These are phyloP conservation scores for Netelia melanura DNA, from an alignment of 2,888 invertebrate species.

Conservation along the genomic window DNA sequence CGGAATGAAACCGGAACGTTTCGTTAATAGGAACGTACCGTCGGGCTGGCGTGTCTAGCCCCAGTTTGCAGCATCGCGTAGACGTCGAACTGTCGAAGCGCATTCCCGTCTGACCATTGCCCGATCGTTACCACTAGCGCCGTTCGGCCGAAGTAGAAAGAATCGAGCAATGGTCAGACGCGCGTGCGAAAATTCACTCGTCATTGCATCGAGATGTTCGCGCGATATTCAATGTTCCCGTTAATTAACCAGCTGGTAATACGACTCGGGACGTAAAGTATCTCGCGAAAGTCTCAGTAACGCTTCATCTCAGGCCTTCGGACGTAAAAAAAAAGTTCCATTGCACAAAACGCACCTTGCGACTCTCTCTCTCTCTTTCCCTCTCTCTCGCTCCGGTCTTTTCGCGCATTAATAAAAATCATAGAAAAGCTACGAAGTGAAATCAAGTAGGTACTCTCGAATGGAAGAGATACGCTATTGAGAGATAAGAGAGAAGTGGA, in stretches of 20 bases:
- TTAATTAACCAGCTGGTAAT: no score
- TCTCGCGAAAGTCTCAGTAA: no score
- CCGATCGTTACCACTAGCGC: constrained; percentile 66
- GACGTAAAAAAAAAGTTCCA: no score
- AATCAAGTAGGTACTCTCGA: not conserved
- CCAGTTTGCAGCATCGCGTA: not conserved
- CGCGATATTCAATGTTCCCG: no score
- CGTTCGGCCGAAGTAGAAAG: no score
- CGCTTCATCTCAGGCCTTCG: no score
- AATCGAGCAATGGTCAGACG: constrained; percentile 23
- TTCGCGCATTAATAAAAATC: no score
- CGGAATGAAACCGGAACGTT: constrained; percentile 60
- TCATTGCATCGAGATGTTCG: no score
- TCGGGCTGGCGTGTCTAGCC: constrained; percentile 8
- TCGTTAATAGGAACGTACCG: constrained; percentile 22
- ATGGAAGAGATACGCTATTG: not conserved
- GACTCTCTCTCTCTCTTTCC: no score
- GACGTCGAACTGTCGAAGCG: not conserved
- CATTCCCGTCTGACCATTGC: constrained; percentile 63
- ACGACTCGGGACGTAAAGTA: no score
- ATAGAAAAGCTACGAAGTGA: not conserved
- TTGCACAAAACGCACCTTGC: no score
- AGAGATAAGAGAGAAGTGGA: not conserved
- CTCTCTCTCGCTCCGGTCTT: no score
- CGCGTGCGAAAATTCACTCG: not conserved